A percentile compares a stretch with the other conserved stretches of the same genome.
These are phyloP conservation scores for Akabosia matsudoensis DNA, from an alignment of 1,140 invertebrate species.

Conservation along the genomic window DNA sequence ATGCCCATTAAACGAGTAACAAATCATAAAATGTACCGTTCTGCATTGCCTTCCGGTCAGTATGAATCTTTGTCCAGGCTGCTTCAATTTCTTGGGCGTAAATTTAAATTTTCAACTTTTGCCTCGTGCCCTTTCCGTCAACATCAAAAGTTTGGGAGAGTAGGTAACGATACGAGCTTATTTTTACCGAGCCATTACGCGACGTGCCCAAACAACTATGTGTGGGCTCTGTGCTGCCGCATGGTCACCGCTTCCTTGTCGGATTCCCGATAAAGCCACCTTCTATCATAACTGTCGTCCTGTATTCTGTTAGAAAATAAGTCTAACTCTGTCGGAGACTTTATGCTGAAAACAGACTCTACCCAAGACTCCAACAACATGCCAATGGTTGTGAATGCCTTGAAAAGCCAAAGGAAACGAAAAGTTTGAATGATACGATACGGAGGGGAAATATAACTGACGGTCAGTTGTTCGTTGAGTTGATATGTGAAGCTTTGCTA, in stretches of 20 bases:
- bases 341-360: too few relatives aligned
- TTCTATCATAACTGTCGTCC: not conserved
- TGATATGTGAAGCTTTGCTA: not conserved
- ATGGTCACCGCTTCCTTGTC: not conserved
- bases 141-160: not conserved
- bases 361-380: too few relatives aligned
- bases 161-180: not conserved
- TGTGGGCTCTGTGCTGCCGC: not conserved
- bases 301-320: not conserved
- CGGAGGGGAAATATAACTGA: not conserved
- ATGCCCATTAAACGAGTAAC: too few relatives aligned
- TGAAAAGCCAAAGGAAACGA: not conserved
- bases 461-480: not conserved
- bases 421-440: not conserved
- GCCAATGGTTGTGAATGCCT: not conserved
- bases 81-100: not conserved
- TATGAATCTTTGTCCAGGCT: too few relatives aligned
- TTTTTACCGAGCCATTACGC: constrained; percentile 1
- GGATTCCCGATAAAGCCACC: not conserved
- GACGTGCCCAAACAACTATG: not conserved
- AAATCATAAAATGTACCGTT: too few relatives aligned
- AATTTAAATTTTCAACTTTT: not conserved
- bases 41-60: too few relatives aligned
- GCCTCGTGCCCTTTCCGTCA: not conserved
- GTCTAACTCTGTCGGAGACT: too few relatives aligned